phyloP scores from a whole-genome alignment of 2,888 invertebrate species.

The Sipunculus nudus region DNA sequence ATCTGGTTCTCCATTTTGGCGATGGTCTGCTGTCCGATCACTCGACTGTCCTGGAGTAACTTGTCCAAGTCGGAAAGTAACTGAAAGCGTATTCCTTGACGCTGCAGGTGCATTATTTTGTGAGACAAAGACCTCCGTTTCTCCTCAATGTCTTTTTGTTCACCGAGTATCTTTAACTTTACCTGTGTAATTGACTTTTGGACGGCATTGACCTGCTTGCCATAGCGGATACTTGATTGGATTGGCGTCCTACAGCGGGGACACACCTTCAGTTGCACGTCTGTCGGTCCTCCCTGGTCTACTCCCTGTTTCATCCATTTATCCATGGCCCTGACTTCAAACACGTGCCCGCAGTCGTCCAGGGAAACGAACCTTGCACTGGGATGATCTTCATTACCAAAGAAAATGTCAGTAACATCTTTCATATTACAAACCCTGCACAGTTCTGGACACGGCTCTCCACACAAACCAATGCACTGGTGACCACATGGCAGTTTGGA shows the following conservation, averaged over 20 bases:
- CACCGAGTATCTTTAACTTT: conserved; percentile 40
- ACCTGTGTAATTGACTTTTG: conserved; percentile 62
- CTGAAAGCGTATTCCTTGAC: no score
- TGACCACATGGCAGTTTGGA: conserved; percentile 70
- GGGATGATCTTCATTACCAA: conserved; percentile 70
- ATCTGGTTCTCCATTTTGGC: no score
- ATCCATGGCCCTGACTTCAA: conserved; percentile 65
- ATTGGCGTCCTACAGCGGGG: conserved; percentile 73
- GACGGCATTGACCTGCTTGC: conserved; percentile 69
- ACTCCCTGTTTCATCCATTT: conserved; percentile 50
- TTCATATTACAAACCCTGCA: conserved; percentile 71
- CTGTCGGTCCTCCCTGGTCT: conserved; percentile 34
- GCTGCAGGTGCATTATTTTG: no score
- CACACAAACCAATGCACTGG: conserved; percentile 75
- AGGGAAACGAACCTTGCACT: conserved; percentile 67
- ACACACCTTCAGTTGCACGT: conserved; percentile 67
- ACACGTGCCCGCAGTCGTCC: conserved; percentile 56
- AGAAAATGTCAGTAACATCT: conserved; percentile 62
- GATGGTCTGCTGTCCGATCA: no score
- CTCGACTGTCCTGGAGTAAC: no score
- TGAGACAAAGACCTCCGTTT: no score
- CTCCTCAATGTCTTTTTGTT: background rate
- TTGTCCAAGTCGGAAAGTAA: no score
- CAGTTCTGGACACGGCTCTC: conserved; percentile 75
- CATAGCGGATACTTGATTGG: conserved; percentile 71